phyloP scores from a whole-genome alignment of 2,797 vertebrate genomes.

The Syngnathus rostellatus region DNA sequence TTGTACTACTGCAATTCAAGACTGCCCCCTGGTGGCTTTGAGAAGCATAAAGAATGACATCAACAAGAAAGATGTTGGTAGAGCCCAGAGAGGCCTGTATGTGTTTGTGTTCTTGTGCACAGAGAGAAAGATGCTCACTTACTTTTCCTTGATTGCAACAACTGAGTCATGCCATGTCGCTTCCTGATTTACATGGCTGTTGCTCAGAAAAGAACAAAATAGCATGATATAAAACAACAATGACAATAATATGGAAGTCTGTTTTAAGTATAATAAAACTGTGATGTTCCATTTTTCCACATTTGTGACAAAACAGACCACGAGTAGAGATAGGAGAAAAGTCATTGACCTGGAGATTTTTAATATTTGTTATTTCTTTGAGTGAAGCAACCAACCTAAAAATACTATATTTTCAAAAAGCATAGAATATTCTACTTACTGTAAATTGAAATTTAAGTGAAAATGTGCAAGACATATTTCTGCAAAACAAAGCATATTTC shows the following conservation, averaged over 20 bases:
- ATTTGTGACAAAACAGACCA: conserved; percentile 15
- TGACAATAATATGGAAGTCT: conserved; percentile 26
- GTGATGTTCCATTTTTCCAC: conserved; percentile 39
- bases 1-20: neutral
- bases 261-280: conserved; percentile 32
- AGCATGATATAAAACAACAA: neutral
- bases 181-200: neutral
- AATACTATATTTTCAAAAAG: neutral
- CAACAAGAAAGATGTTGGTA: neutral
- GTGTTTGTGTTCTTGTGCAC: neutral
- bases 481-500: neutral
- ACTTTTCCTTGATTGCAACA: neutral
- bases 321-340: conserved; percentile 24
- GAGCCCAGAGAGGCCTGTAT: neutral
- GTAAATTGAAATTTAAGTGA: neutral
- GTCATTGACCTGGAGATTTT: conserved; percentile 9
- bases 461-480: neutral
- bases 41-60: neutral
- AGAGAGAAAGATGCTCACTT: neutral
- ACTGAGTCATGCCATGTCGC: neutral
- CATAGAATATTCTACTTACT: neutral
- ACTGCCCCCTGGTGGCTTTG: neutral
- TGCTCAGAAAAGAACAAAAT: neutral
- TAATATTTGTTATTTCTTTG: neutral
- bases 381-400: conserved; percentile 11